phyloP scores from a whole-genome alignment of 2,113 vertebrate genomes.

The Spheniscus mendiculus region DNA sequence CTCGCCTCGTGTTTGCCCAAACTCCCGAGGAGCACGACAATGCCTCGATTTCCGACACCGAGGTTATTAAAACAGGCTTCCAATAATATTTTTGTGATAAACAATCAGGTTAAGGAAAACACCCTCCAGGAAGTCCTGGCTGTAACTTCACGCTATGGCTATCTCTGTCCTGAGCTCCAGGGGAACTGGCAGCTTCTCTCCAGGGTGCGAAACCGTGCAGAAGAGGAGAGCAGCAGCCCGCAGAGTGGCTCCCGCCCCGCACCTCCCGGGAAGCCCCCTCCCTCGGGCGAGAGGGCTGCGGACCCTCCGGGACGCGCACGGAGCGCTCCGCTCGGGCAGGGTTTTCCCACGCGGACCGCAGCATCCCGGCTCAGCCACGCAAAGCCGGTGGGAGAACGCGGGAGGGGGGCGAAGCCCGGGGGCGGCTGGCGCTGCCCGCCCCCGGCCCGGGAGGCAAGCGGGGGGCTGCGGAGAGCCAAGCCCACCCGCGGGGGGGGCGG shows the following conservation, averaged over 20 bases:
- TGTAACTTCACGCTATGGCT: neutral
- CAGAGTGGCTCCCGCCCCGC: neutral
- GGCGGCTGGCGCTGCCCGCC: neutral
- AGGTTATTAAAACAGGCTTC: neutral
- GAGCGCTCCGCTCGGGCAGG: neutral
- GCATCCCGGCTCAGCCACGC: neutral
- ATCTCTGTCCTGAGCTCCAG: neutral
- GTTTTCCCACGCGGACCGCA: neutral
- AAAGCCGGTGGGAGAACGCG: neutral
- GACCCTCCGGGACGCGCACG: neutral
- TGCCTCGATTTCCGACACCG: neutral
- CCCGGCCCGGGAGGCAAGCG: neutral
- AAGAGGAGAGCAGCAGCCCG: neutral
- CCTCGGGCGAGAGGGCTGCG: neutral
- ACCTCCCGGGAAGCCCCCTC: neutral
- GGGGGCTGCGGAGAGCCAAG: neutral
- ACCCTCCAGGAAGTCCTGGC: conserved; percentile 27
- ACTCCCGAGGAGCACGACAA: neutral
- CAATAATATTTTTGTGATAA: neutral
- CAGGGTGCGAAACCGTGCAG: rapidly evolving
- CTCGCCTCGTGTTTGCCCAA: neutral
- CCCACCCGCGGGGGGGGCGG: neutral
- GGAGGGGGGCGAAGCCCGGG: neutral
- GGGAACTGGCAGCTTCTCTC: neutral
- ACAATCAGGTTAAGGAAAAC: neutral